Conservation (phyloP, 2,797 vertebrate species). For the Malurus splendens region DNA sequence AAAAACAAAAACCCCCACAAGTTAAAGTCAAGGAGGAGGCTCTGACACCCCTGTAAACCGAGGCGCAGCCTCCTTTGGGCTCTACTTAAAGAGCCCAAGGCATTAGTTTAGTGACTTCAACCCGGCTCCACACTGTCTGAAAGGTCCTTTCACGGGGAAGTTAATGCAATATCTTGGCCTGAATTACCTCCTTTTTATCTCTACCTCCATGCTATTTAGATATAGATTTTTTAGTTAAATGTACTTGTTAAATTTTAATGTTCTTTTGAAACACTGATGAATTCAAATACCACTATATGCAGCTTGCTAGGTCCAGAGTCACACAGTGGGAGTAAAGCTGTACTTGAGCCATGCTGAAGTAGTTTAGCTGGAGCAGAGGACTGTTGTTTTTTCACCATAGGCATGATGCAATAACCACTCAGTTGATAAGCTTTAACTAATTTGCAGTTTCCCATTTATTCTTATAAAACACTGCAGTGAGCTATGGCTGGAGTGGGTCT, state of each 20-base stretch:
- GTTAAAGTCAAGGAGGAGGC: not conserved
- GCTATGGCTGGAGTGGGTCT: not conserved
- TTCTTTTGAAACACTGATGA: conserved; percentile 41
- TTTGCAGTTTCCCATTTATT: not conserved
- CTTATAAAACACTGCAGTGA: not conserved
- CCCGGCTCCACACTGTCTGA: not conserved
- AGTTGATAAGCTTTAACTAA: conserved; percentile 1
- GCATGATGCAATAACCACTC: not conserved
- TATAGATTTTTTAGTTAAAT: conserved; percentile 54
- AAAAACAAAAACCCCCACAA: accelerated
- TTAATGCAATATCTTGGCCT: conserved; percentile 39
- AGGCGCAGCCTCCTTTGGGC: not conserved
- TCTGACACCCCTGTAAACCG: accelerated
- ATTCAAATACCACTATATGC: not conserved
- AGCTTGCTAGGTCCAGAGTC: not conserved
- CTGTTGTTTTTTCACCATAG: not conserved
- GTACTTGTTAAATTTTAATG: conserved; percentile 58
- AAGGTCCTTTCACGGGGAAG: conserved; percentile 27
- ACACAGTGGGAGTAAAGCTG: not conserved
- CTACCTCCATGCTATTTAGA: conserved; percentile 33
- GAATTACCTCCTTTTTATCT: conserved; percentile 53
- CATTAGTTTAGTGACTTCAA: not conserved
- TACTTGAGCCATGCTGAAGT: not conserved
- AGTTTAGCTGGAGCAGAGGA: not conserved
- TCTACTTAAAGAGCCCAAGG: too few relatives aligned